Evolutionary conservation across 1,140 invertebrate species (phyloP), one percentile per base, ranked within the genome.

Genomic region (Lycorma delicatula): DNA sequence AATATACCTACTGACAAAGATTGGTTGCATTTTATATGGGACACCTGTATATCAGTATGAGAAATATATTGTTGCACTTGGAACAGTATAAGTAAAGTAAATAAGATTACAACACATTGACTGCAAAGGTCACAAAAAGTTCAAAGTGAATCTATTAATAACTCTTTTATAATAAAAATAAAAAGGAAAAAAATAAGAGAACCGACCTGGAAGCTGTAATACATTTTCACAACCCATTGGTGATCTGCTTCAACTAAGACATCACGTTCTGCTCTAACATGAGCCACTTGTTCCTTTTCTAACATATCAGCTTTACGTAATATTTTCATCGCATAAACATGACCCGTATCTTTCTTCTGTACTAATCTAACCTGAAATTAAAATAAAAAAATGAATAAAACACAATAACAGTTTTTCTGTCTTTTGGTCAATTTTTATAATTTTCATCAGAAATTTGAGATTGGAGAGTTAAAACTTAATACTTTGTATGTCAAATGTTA

Each of bases 291-390:
- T 78, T 99, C 97, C 71, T 98, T 99, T 72, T 98, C 95, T 46
- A 99, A 76, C 97, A 99, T 99, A 71, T 99, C 97, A 12, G 93
- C 91, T 74, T 99, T 99, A 57, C 95, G 79, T 28, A 99, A 81
- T 70, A 99, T 99, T 77, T 99, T 99, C 97, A 99, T 99, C 12
- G 97, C 97, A 75, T 99, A 99, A 22, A 99, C 94, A 77, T 99
- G 96, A 23, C 97, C 97, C 7, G 96, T 99, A 72, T 99, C 97
- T 74, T 97, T 97, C 74, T 99, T 99, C 77, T 99, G 97, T 47
- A 99, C 97, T 13, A 99, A 78, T 64, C 97, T 85, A 50, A 99
- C 95, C 84, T 87, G 67, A 27, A 70, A 65, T 58, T 51, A 61
- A 58, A n/a, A 54, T 41, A 23, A 28, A 9, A 34, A 34, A n/a